Evolutionary conservation across 2,797 vertebrate species (phyloP).

Genomic region (Takifugu rubripes): DNA sequence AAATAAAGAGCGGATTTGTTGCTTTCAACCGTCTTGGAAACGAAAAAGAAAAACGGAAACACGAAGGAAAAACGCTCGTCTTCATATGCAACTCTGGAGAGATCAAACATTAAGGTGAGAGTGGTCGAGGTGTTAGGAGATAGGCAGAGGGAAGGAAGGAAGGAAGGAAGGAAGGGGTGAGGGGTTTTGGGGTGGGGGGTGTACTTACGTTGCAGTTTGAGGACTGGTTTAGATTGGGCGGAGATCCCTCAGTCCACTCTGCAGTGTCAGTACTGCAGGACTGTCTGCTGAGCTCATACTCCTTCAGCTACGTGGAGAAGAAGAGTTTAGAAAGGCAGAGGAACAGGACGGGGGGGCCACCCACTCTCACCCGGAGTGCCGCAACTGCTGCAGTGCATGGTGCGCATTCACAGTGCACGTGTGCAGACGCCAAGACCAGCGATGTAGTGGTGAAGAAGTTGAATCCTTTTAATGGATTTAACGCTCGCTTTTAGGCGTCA

Average conservation of each 20-base stretch:
- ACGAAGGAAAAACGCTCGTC: neutral
- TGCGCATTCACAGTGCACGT: slow-evolving; percentile 19
- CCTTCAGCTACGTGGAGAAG: slow-evolving; percentile 93
- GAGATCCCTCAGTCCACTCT: slow-evolving; percentile 90
- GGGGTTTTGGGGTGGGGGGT: slow-evolving; percentile 21
- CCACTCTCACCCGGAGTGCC: slow-evolving; percentile 52
- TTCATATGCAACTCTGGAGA: slow-evolving; percentile 12
- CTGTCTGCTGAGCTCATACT: slow-evolving; percentile 94
- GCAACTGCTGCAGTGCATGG: slow-evolving; percentile 1
- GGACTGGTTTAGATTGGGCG: slow-evolving; percentile 85
- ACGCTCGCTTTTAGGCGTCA: neutral
- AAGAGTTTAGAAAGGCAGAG: slow-evolving; percentile 78
- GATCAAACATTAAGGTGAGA: slow-evolving; percentile 31
- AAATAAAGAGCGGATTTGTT: neutral
- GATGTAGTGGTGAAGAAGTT: slow-evolving; percentile 21
- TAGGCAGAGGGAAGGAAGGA: neutral
- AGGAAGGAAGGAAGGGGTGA: slow-evolving; percentile 4
- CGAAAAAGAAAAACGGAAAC: neutral
- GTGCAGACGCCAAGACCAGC: slow-evolving; percentile 11
- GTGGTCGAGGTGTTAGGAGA: slow-evolving; percentile 10
- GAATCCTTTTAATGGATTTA: neutral
- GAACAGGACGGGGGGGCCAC: slow-evolving; percentile 46
- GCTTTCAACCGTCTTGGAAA: neutral
- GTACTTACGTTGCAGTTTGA: slow-evolving; percentile 95
- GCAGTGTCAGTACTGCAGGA: slow-evolving; percentile 80